A percentile compares a stretch with the other conserved stretches of the same genome.
Conservation (phyloP, 2,113 vertebrate genomes). For the Amazona guildingii region DNA sequence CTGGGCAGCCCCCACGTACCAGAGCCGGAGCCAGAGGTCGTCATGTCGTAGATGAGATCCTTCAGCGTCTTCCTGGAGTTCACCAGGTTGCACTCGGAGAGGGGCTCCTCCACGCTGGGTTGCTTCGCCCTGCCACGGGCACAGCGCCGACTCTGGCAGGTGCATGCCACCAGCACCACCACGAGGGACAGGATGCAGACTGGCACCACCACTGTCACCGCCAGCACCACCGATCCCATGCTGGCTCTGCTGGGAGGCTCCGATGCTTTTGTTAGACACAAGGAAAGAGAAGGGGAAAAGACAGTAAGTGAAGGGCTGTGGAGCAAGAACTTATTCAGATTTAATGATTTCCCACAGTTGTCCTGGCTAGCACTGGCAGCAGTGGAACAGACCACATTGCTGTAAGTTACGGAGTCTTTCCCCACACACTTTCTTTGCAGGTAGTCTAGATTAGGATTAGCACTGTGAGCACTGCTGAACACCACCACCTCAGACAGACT, state of each 20-base stretch:
- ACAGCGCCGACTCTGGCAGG: slow-evolving; percentile 73
- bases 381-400: fast-evolving
- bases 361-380: fast-evolving
- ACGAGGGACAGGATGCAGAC: slow-evolving; percentile 77
- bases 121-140: slow-evolving; percentile 69
- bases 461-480: fast-evolving
- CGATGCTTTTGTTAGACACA: background rate
- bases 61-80: slow-evolving; percentile 85
- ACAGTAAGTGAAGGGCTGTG: fast-evolving
- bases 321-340: fast-evolving
- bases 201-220: slow-evolving; percentile 77
- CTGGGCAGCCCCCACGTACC: slow-evolving; percentile 70
- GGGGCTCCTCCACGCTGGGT: slow-evolving; percentile 83
- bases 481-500: background rate
- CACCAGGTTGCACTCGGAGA: slow-evolving; percentile 82
- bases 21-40: slow-evolving; percentile 92
- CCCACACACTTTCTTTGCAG: fast-evolving
- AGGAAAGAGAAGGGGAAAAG: background rate
- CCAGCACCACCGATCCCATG: slow-evolving; percentile 73
- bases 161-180: slow-evolving; percentile 71
- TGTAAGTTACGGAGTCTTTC: fast-evolving
- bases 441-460: background rate
- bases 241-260: slow-evolving; percentile 58
- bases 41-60: slow-evolving; percentile 93
- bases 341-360: fast-evolving